phyloP scores from a whole-genome alignment of 2,113 vertebrate species.

The Python bivittatus region DNA sequence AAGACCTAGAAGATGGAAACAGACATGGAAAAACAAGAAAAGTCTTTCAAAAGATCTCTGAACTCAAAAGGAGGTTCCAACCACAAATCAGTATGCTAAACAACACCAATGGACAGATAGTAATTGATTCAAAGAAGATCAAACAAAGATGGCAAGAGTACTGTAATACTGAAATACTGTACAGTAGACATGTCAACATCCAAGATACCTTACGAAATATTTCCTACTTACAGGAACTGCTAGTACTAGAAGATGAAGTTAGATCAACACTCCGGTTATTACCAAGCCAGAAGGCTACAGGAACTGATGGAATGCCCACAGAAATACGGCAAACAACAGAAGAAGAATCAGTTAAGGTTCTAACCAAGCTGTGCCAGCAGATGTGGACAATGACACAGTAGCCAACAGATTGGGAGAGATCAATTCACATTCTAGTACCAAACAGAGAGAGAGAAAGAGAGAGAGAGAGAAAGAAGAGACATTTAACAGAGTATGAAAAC shows the following conservation, averaged over 20 bases:
- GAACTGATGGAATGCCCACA: neutral
- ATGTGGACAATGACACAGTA: neutral
- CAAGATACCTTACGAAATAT: neutral
- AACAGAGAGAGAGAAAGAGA: neutral
- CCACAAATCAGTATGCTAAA: too few species aligned
- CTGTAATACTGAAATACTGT: neutral
- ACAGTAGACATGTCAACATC: neutral
- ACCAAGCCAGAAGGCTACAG: neutral
- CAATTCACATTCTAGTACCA: neutral
- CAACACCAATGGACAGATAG: too few species aligned
- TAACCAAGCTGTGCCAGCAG: neutral
- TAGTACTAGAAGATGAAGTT: neutral
- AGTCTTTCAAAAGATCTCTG: too few species aligned
- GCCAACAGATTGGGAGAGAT: neutral
- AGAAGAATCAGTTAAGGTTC: neutral
- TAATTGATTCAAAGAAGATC: neutral
- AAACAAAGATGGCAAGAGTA: neutral
- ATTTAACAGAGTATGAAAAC: neutral
- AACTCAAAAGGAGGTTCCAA: too few species aligned
- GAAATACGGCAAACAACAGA: neutral
- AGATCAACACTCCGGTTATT: neutral
- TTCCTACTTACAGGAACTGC: neutral
- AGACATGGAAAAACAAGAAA: too few species aligned
- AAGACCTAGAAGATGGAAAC: too few species aligned
- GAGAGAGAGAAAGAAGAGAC: neutral